Base-by-base conservation (phyloP, 2,113 vertebrate species). In the Pomatorhinus ruficollis region DNA sequence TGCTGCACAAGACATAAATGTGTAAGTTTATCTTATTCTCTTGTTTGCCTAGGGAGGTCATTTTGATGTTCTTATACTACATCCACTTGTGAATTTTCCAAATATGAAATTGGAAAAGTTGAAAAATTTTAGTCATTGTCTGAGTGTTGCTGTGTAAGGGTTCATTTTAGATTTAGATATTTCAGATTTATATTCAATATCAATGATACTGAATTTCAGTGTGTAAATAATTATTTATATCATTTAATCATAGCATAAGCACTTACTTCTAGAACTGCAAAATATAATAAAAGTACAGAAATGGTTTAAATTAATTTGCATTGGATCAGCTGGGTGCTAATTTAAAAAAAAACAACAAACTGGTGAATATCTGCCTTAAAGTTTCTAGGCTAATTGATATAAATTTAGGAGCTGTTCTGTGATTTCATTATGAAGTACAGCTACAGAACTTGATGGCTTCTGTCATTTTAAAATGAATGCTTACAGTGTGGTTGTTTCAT, bases 11-110 rank as follows among this genome's bases (percentile, higher is more conserved):
- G 24, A 50, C 0, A 1, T 19, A 65, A 65, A 70, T 4, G 6
- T n/a, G n/a, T 27, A 78, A 66, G 44, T 84, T 93, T 85, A 33
- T 71, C 71, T 75, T 52, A 31, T 50, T n/a, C 61, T 72, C 28
- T 78, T 78, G 33, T 16, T 93, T 54, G 31, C 69, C 35, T 2
- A 4, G 16, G 39, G 35, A 68, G 33, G n/a, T 83, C 86, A 65
- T 74, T 93, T 95, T 71, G 47, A 87, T 74, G 76, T 78, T 94
- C 39, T 80, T 90, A 90, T 90, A 37, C 28, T 42, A 64, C 79
- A 90, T 82, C 79, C 49, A 79, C 42, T 59, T 93, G 35, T 70
- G 28, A 21, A 15, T 78, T 93, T 97, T 91, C 35, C 64, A 90
- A 95, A 92, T 28, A 76, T 6, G 60, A 89, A 87, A 93, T 2